A percentile compares a stretch with the other conserved stretches of the same genome.
phyloP scores from a whole-genome alignment of 2,113 vertebrate species.

The Carollia perspicillata region DNA sequence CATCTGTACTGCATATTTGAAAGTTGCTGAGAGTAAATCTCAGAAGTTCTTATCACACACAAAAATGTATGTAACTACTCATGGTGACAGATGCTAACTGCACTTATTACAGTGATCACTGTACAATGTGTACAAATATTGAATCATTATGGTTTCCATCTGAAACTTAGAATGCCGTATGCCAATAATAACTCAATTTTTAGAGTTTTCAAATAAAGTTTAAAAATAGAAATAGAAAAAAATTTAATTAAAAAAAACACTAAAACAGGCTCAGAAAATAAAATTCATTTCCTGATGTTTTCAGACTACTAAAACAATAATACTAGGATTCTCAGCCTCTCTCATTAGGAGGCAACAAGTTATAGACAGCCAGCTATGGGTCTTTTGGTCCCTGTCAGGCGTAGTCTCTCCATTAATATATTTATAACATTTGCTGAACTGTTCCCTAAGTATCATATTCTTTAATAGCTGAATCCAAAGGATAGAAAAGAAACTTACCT shows the following conservation, averaged over 20 bases:
- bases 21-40: neutral
- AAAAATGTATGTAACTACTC: neutral
- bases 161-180: neutral
- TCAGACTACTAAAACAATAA: neutral
- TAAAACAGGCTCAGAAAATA: neutral
- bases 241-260: neutral
- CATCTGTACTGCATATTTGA: neutral
- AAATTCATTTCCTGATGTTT: neutral
- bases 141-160: neutral
- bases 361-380: neutral
- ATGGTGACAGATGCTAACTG: neutral
- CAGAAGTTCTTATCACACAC: neutral
- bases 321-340: neutral
- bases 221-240: neutral
- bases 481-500: constrained; percentile 51
- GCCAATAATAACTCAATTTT: neutral
- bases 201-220: neutral
- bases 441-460: neutral
- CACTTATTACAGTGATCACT: neutral
- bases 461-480: neutral
- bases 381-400: neutral
- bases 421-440: neutral
- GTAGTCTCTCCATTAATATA: neutral
- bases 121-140: neutral
- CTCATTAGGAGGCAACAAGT: neutral